Evolutionary conservation across 1,140 invertebrate genomes (phyloP).

Genomic region (Hycleus phaleratus): DNA sequence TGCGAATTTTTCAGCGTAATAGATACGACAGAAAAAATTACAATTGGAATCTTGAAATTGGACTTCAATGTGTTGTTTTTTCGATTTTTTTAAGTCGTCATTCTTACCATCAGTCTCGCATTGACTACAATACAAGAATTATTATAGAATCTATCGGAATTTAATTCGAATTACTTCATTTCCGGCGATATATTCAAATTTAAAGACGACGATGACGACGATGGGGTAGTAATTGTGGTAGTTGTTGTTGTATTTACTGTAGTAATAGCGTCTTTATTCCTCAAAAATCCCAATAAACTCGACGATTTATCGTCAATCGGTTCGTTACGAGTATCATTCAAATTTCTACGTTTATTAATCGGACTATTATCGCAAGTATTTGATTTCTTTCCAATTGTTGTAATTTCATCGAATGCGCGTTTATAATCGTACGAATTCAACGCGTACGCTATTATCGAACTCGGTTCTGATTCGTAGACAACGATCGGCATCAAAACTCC

Average conservation of each 20-base stretch:
- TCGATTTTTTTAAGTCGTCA: slow-evolving; percentile 39
- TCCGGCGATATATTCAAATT: not conserved
- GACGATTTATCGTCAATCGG: slow-evolving; percentile 42
- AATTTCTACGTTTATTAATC: slow-evolving; percentile 42
- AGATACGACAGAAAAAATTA: slow-evolving; percentile 78
- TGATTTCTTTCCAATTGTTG: slow-evolving; percentile 3
- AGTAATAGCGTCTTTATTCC: slow-evolving; percentile 37
- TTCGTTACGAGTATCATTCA: slow-evolving; percentile 39
- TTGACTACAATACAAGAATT: not conserved
- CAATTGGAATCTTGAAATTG: slow-evolving; percentile 65
- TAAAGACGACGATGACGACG: not conserved
- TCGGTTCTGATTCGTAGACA: slow-evolving; percentile 78
- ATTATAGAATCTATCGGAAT: not conserved
- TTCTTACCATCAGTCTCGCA: slow-evolving; percentile 14
- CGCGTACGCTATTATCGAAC: slow-evolving; percentile 83
- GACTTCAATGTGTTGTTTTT: slow-evolving; percentile 60
- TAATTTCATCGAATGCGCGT: slow-evolving; percentile 49
- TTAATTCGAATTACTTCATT: not conserved
- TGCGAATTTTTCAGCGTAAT: slow-evolving; percentile 80
- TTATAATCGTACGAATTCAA: slow-evolving; percentile 67
- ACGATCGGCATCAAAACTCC: slow-evolving; percentile 60
- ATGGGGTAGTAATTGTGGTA: not conserved
- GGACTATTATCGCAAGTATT: slow-evolving; percentile 38
- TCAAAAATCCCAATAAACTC: slow-evolving; percentile 45
- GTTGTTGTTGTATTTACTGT: too few species aligned